Percentiles rank a stretch among this genome's conserved stretches.
Evolutionary conservation across 2,113 vertebrate species (phyloP).

Genomic region (Albula glossodonta): DNA sequence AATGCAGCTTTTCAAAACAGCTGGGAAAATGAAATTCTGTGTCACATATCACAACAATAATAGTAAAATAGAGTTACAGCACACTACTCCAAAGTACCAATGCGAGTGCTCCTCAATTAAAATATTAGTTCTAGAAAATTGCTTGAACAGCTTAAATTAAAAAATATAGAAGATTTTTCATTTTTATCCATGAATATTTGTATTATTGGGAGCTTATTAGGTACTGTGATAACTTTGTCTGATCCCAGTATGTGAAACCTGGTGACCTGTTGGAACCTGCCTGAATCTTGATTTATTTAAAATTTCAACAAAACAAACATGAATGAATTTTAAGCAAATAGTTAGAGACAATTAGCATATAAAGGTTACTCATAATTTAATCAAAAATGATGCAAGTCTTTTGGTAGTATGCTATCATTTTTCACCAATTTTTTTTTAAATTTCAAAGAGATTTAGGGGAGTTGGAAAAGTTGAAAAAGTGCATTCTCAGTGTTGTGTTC

Average conservation of each 20-base stretch:
- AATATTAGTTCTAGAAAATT: neutral
- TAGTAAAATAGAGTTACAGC: neutral
- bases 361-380: no score
- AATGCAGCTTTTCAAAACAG: conserved; percentile 51
- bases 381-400: no score
- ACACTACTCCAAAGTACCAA: neutral
- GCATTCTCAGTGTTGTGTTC: no score
- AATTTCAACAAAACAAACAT: no score
- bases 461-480: no score
- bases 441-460: no score
- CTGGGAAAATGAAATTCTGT: conserved; percentile 42
- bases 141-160: no score
- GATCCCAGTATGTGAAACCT: neutral
- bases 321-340: no score
- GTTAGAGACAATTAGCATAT: no score
- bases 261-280: neutral
- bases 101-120: neutral
- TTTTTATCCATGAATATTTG: neutral
- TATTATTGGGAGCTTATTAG: neutral
- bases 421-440: no score
- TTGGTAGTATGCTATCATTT: no score
- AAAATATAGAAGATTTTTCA: no score
- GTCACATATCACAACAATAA: neutral
- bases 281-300: neutral
- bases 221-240: neutral